Percentiles rank a stretch among this genome's conserved stretches.
Conservation (phyloP, 2,113 vertebrate species). For the Ariopsis seemanni region DNA sequence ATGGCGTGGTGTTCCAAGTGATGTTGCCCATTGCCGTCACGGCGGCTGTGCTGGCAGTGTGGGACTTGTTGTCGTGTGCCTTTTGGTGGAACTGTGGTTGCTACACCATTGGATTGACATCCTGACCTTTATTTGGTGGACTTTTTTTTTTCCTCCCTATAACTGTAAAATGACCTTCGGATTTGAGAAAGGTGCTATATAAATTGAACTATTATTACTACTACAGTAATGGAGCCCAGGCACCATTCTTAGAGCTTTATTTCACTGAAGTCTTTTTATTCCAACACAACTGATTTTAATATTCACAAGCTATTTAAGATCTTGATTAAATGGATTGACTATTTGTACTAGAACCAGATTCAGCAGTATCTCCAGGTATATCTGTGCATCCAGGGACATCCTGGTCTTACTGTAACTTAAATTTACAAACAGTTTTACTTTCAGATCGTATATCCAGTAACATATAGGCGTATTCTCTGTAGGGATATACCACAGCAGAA, state of each 20-base stretch:
- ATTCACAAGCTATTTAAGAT: not conserved
- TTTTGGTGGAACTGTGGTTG: no score
- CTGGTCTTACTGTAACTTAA: not conserved
- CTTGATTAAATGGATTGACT: not conserved
- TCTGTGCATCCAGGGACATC: not conserved
- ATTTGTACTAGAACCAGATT: not conserved
- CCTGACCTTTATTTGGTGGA: no score
- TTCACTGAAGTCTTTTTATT: not conserved
- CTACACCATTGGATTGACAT: no score
- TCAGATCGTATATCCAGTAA: not conserved
- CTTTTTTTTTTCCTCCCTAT: no score
- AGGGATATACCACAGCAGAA: not conserved
- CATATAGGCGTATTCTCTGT: not conserved
- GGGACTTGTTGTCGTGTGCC: no score
- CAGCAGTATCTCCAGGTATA: not conserved
- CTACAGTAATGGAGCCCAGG: not conserved
- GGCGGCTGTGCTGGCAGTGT: no score
- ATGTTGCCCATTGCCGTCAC: no score
- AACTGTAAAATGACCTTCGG: no score
- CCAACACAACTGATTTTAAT: not conserved
- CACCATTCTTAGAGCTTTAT: not conserved
- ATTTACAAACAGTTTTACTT: not conserved
- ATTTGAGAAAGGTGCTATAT: no score
- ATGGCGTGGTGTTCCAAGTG: no score
- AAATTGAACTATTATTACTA: no score